phyloP scores from a whole-genome alignment of 2,113 vertebrate genomes.

The Theristicus caerulescens region DNA sequence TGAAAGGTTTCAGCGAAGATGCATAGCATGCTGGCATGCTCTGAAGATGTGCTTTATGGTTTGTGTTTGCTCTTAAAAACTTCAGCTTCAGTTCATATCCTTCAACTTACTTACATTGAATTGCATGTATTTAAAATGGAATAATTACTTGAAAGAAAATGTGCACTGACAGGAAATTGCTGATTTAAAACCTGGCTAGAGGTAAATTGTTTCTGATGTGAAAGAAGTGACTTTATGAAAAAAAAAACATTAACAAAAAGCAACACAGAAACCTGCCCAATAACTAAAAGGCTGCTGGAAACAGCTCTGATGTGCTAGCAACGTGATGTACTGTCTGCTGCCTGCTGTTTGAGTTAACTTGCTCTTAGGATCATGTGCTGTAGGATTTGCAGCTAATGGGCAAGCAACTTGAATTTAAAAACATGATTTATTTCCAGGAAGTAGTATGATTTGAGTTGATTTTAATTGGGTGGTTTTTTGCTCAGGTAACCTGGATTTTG shows the following conservation, averaged over 20 bases:
- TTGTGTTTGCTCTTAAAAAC: conserved; percentile 10
- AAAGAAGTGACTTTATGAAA: background rate
- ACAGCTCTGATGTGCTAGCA: background rate
- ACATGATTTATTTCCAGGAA: background rate
- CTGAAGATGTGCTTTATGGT: background rate
- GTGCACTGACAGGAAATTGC: background rate
- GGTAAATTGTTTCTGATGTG: conserved; percentile 21
- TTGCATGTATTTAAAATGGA: background rate
- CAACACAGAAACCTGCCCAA: background rate
- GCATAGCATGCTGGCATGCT: background rate
- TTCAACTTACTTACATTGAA: background rate
- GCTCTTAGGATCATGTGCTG: background rate
- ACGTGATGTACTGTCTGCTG: background rate
- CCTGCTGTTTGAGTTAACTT: conserved; percentile 25
- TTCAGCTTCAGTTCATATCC: background rate
- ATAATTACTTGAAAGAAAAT: background rate
- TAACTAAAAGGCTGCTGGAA: background rate
- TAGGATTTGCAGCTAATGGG: background rate
- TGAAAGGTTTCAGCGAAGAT: background rate
- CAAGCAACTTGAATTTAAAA: background rate
- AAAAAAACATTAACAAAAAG: too few species aligned
- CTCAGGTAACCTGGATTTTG: background rate
- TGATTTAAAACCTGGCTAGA: conserved; percentile 32
- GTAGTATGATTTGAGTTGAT: background rate
- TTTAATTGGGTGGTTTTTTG: background rate